Evolutionary conservation across 2,888 invertebrate genomes (phyloP).

Genomic region (Ectobius pallidus): DNA sequence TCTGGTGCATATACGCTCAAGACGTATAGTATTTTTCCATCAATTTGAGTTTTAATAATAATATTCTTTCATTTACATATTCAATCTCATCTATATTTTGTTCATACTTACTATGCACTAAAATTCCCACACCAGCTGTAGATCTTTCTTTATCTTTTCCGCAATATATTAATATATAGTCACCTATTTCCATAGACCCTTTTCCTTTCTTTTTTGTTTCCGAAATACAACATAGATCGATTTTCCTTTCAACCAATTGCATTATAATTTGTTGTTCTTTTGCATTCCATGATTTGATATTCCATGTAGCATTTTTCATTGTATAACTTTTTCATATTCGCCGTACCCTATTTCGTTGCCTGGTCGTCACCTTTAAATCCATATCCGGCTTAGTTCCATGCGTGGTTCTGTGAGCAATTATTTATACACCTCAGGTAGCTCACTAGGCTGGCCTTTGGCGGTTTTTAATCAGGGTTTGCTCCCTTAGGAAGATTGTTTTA

Average conservation of each 20-base stretch:
- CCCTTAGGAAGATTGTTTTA: no score
- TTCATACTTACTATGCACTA: no score
- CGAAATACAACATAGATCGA: no score
- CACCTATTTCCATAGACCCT: no score
- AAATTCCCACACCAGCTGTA: no score
- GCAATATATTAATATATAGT: neutral
- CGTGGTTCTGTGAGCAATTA: no score
- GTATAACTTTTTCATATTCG: neutral
- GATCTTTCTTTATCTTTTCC: conserved; percentile 11
- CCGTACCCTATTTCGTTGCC: conserved; percentile 9
- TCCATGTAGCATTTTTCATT: conserved; percentile 11
- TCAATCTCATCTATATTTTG: no score
- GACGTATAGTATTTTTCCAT: neutral
- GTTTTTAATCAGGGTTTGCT: no score
- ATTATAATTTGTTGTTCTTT: conserved; percentile 1
- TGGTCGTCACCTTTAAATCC: conserved; percentile 6
- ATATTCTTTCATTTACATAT: neutral
- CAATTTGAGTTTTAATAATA: conserved; percentile 1
- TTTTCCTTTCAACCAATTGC: neutral
- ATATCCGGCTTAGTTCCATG: conserved; percentile 5
- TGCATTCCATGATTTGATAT: conserved; percentile 2
- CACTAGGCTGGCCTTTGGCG: neutral
- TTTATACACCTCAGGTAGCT: neutral
- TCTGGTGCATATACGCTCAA: no score
- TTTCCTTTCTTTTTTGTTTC: no score